Evolutionary conservation across 2,888 invertebrate species (phyloP).

Genomic region (Machimus rusticus): DNA sequence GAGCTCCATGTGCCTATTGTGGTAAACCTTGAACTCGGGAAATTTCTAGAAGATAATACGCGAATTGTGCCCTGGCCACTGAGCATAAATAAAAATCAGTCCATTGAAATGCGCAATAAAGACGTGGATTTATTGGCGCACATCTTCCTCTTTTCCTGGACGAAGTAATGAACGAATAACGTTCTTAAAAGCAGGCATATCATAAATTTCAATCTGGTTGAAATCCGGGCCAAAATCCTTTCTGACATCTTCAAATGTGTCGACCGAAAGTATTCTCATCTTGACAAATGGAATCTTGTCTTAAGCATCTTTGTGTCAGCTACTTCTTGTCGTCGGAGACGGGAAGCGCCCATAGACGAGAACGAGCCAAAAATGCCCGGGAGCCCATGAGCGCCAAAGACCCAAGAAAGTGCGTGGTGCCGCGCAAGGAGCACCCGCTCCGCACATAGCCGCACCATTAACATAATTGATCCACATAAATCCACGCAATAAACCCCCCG

Average conservation of each 20-base stretch:
- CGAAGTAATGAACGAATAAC: neutral
- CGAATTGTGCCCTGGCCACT: neutral
- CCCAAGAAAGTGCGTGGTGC: neutral
- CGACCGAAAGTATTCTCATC: constrained; percentile 34
- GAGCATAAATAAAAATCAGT: neutral
- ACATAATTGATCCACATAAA: constrained; percentile 41
- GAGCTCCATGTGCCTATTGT: neutral
- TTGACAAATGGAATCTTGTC: constrained; percentile 39
- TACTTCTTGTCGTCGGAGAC: neutral
- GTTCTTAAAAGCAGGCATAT: constrained; percentile 17
- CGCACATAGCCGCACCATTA: constrained; percentile 36
- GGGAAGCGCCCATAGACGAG: neutral
- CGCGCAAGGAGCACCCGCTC: neutral
- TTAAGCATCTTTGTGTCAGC: constrained; percentile 39
- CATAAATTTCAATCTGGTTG: constrained; percentile 39
- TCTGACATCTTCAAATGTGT: constrained; percentile 39
- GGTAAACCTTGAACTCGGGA: neutral
- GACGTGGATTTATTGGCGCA: neutral
- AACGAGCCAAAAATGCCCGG: neutral
- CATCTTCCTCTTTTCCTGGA: neutral
- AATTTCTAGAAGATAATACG: neutral
- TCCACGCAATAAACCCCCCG: constrained; percentile 38
- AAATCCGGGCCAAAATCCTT: constrained; percentile 29
- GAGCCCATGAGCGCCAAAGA: neutral
- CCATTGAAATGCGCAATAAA: neutral